phyloP scores from a whole-genome alignment of 2,797 vertebrate genomes.

The Serranus cabrilla region DNA sequence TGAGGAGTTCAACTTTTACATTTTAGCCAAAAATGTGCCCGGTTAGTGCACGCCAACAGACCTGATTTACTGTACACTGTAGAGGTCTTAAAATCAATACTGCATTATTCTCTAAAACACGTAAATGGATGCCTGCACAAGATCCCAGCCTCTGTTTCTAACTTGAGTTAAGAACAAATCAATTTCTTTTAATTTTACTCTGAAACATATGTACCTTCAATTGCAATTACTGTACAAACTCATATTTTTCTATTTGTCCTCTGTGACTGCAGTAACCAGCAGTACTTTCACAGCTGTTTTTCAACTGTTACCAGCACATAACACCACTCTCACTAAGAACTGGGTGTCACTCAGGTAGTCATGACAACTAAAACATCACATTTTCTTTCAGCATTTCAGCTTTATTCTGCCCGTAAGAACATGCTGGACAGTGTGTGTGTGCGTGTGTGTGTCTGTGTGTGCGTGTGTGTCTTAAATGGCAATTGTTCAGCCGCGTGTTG shows the following conservation, averaged over 20 bases:
- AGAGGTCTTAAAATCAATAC: slow-evolving; percentile 28
- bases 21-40: not conserved
- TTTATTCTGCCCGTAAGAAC: slow-evolving; percentile 47
- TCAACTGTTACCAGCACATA: slow-evolving; percentile 26
- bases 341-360: slow-evolving; percentile 54
- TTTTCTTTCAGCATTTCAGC: slow-evolving; percentile 47
- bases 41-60: slow-evolving; percentile 8
- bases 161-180: slow-evolving; percentile 14
- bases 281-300: slow-evolving; percentile 28
- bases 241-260: not conserved
- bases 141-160: slow-evolving; percentile 5
- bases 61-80: slow-evolving; percentile 9
- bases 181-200: slow-evolving; percentile 25
- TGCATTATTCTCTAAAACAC: slow-evolving; percentile 25
- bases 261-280: not conserved
- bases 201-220: not conserved
- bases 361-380: slow-evolving; percentile 68
- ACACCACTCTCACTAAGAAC: slow-evolving; percentile 23
- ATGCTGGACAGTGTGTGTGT: not conserved
- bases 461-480: slow-evolving; percentile 40
- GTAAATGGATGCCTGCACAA: slow-evolving; percentile 32
- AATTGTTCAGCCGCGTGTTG: slow-evolving; percentile 41
- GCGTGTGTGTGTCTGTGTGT: slow-evolving; percentile 9
- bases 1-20: not conserved
- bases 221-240: not conserved